phyloP scores from a whole-genome alignment of 2,888 invertebrate species.

The Malthinus seriepunctatus region DNA sequence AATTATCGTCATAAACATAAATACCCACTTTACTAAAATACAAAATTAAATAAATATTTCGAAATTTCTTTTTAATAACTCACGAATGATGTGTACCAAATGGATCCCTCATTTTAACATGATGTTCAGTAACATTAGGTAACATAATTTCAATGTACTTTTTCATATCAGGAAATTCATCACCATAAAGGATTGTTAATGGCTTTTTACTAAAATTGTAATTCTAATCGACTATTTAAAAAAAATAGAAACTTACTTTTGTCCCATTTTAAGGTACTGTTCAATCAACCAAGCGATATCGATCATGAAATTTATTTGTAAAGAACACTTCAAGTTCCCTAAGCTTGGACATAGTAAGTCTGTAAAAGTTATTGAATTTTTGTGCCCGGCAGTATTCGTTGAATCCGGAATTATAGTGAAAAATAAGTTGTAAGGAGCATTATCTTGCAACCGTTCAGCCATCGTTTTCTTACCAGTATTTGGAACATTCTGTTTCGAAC shows the following conservation, averaged over 20 bases:
- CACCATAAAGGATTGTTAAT: conserved; percentile 78
- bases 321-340: conserved; percentile 71
- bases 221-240: too few species aligned
- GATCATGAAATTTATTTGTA: conserved; percentile 94
- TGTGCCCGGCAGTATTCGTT: conserved; percentile 65
- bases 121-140: conserved; percentile 68
- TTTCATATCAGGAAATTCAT: conserved; percentile 58
- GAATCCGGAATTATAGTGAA: conserved; percentile 72
- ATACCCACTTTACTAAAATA: conserved; percentile 85
- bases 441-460: conserved; percentile 66
- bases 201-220: conserved; percentile 63
- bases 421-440: conserved; percentile 76
- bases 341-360: conserved; percentile 80
- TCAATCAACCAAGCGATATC: conserved; percentile 87
- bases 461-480: conserved; percentile 57
- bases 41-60: neutral
- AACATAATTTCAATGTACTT: conserved; percentile 58
- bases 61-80: neutral
- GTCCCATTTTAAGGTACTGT: conserved; percentile 79
- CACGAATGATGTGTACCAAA: conserved; percentile 89
- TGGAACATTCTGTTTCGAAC: conserved; percentile 43
- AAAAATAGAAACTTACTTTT: conserved; percentile 57
- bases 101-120: conserved; percentile 73
- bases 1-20: conserved; percentile 78
- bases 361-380: conserved; percentile 70